phyloP scores from a whole-genome alignment of 1,140 invertebrate genomes.

The Lepidurus packardi region DNA sequence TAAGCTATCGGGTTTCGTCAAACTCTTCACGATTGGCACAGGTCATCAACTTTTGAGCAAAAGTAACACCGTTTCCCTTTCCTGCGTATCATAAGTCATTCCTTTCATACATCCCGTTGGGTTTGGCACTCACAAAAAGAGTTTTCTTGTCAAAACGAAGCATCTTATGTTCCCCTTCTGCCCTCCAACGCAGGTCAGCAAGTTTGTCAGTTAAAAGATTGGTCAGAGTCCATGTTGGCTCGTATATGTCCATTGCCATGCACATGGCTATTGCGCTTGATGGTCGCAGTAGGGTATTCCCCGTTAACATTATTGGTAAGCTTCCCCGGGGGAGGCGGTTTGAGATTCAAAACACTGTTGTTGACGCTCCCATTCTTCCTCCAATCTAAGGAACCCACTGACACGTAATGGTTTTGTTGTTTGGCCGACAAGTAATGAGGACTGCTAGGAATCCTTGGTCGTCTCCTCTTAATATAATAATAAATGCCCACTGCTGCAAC shows the following conservation, averaged over 20 bases:
- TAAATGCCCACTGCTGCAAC: constrained; percentile 46
- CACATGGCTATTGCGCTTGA: constrained; percentile 67
- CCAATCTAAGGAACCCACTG: constrained; percentile 53
- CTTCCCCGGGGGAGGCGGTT: constrained; percentile 35
- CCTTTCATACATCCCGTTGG: neutral
- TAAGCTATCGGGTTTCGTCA: neutral
- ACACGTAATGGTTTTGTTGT: constrained; percentile 73
- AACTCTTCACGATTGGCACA: constrained; percentile 12
- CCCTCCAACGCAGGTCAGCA: neutral
- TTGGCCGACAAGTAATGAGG: constrained; percentile 71
- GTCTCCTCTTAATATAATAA: constrained; percentile 46
- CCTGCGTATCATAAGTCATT: neutral
- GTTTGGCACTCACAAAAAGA: constrained; percentile 10
- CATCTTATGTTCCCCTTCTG: neutral
- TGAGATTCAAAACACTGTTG: constrained; percentile 29
- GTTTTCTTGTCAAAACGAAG: neutral
- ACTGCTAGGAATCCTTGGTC: constrained; percentile 54
- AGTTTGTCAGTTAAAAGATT: constrained; percentile 36
- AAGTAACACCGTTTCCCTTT: neutral
- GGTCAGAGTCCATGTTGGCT: constrained; percentile 54
- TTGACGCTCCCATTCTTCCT: constrained; percentile 40
- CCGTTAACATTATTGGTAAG: constrained; percentile 42
- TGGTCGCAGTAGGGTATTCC: constrained; percentile 69
- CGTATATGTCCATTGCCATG: constrained; percentile 50
- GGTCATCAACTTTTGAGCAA: constrained; percentile 8